Evolutionary conservation across 2,888 invertebrate genomes (phyloP).

Genomic region (Zelleria hepariella): DNA sequence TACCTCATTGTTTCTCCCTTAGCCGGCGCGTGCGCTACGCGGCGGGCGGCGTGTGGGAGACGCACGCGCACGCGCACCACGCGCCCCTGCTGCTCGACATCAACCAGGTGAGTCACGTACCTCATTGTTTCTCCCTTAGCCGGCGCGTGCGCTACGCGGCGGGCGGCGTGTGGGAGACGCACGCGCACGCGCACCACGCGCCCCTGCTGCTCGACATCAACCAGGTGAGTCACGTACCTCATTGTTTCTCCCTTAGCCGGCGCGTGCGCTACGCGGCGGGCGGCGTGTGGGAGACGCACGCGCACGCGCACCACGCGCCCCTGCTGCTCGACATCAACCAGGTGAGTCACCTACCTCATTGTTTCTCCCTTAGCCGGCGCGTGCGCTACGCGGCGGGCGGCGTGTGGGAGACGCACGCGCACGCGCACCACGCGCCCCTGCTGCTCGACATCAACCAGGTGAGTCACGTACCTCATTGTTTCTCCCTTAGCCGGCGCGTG

Average conservation of each 20-base stretch:
- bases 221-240: conserved; percentile 29
- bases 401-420: no score
- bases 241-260: no score
- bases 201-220: conserved; percentile 56
- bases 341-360: not conserved
- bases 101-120: conserved; percentile 38
- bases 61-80: conserved; percentile 31
- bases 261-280: not conserved
- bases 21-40: conserved; percentile 60
- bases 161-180: conserved; percentile 15
- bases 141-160: conserved; percentile 53
- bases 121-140: conserved; percentile 29
- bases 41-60: conserved; percentile 13
- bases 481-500: no score
- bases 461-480: not conserved
- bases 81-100: conserved; percentile 54
- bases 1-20: conserved; percentile 15
- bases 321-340: conserved; percentile 6
- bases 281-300: no score
- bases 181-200: conserved; percentile 34
- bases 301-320: conserved; percentile 2
- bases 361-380: no score
- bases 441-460: conserved; percentile 7
- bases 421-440: conserved; percentile 1
- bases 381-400: not conserved